Base-by-base conservation (phyloP, 2,888 invertebrate species). In the Dicroscelio sp. region DNA sequence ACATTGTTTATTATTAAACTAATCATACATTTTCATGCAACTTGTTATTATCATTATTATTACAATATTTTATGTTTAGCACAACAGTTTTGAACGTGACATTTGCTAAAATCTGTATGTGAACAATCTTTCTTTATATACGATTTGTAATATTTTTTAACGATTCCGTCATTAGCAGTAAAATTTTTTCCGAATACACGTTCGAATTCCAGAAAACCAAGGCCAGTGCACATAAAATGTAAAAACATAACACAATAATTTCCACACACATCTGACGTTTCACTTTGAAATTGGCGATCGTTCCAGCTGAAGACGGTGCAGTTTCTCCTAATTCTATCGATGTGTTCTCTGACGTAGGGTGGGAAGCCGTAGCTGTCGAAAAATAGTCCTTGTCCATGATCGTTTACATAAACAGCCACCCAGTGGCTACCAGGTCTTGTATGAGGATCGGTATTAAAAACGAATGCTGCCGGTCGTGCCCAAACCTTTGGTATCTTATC, bases 331-430 rank as follows among this genome's bases (percentile, higher is more conserved):
- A 67, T 67, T n/a, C 35, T 6, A 10, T n/a, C n/a, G n/a, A n/a
- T 23, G 35, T 23, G 35, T 14, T 67, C 12, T 23, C 35, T 23
- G 27, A 60, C 35, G 35, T 86, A 35, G 4, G 88, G 85, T 6
- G 88, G 84, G 2, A 79, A 31, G 4, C 86, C 88, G 73, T 55
- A 90, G 48, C 87, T 90, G 69, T 90, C 91, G 52, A 92, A 86
- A 25, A 67, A 92, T 30, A 73, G 30, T 12, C 76, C 84, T 30
- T 27, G 27, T 17, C 90, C 76, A 43, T 80, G 8, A 0, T 23
- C 33, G 55, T 87, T 58, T 25, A 88, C 75, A 76, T 82, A 87
- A 20, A 90, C 84, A 23, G 89, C 82, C 55, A 92, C 78, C 91
- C 93, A 92, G 31, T 63, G 63, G 1, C 6, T 12, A 1, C 67